Base-by-base conservation (phyloP, 2,888 invertebrate species). In the Drosophila colorata region DNA sequence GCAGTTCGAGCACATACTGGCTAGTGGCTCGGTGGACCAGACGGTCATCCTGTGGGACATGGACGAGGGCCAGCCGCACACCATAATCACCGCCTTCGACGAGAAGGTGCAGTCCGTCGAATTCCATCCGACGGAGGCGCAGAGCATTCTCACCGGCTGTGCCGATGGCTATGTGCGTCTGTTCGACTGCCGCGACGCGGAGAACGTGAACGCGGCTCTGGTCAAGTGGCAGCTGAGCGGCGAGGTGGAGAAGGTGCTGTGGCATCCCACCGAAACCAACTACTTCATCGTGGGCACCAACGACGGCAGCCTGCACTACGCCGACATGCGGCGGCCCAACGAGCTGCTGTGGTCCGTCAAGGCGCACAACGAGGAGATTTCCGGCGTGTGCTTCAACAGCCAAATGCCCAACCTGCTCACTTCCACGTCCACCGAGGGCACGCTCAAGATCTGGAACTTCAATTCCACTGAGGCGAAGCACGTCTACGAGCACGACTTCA, bases 11-110 rank as follows among this genome's bases (percentile, higher is more conserved):
- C 97, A 98, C 90, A 95, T 98, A 33, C 90, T 99, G 72, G 98
- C 98, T 0, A 98, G 98, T 92, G 98, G 96, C 0, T 98, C 98
- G 0, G 98, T 97, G 0, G 99, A 99, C 92, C 94, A 94, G 80
- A 96, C 96, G 1, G 95, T 97, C 5, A 93, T 97, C 20, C 91
- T 99, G 1, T 99, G 99, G 99, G 99, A 99, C 92, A 93, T 99
- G 89, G 96, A 97, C 80, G 94, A 95, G 78, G 95, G 96, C 9
- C 93, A 93, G 66, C 95, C 97, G 0, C 96, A 96, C 56, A 96
- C 96, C 0, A 96, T 95, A 64, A 93, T 98, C 6, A 94, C 94
- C 33, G 85, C 89, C 6, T 98, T 97, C 89, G 92, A 94, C 47
- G 97, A 97, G 83, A 97, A 97, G 93, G 96, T 98, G 0, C 98